Percentiles rank a stretch among this genome's conserved stretches.
Evolutionary conservation across 2,797 vertebrate species (phyloP).

Genomic region (Todus mexicanus): DNA sequence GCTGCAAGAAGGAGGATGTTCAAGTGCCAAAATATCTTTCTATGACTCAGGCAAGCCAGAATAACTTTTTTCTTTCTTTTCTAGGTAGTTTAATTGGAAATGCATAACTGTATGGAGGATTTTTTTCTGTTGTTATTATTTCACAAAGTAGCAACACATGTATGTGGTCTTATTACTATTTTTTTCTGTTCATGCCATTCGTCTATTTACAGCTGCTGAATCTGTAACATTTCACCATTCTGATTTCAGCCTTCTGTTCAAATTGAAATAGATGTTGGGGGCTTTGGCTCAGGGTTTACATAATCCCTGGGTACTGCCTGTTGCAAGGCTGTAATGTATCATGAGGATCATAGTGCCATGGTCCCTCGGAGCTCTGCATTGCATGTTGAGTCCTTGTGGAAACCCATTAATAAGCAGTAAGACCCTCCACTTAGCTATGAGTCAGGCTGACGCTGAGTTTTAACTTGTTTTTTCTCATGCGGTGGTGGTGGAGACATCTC

Average conservation of each 20-base stretch:
- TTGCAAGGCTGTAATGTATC: neutral
- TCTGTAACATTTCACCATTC: neutral
- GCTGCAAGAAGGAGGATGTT: neutral
- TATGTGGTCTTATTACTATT: neutral
- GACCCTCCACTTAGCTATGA: neutral
- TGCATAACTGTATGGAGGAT: neutral
- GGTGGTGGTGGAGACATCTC: conserved; percentile 8
- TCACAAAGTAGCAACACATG: neutral
- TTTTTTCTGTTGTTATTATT: neutral
- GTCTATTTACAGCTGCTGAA: neutral
- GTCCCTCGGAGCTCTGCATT: neutral
- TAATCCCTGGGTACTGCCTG: neutral
- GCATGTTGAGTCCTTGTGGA: neutral
- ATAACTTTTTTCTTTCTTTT: neutral
- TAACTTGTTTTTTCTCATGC: neutral
- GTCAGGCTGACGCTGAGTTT: neutral
- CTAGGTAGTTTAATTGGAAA: neutral
- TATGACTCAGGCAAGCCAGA: neutral
- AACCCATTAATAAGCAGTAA: neutral
- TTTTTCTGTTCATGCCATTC: neutral
- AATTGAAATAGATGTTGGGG: neutral
- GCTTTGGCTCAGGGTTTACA: neutral
- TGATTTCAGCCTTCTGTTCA: neutral
- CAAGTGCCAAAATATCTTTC: neutral
- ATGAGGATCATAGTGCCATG: neutral